Conservation (phyloP, 2,888 invertebrate species). For the Trachelus troglodyta region DNA sequence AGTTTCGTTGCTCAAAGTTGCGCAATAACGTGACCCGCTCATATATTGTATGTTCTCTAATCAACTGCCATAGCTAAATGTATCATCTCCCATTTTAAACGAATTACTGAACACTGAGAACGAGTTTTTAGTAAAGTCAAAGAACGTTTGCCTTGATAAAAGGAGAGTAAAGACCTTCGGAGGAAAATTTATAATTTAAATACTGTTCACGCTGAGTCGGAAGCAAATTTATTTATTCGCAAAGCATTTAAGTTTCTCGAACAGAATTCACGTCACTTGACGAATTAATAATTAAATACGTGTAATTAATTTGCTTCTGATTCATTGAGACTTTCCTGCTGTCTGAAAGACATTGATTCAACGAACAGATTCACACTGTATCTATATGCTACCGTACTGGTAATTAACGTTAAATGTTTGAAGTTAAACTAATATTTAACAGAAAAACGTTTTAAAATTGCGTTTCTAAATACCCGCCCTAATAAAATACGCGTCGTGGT, state of each 20-base stretch:
- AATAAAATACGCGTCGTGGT: conserved; percentile 41
- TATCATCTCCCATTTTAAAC: conserved; percentile 7
- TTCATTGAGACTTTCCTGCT: too few relatives aligned
- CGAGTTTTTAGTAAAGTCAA: not conserved
- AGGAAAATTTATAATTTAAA: not conserved
- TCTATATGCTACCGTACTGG: conserved; percentile 34
- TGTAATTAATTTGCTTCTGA: too few relatives aligned
- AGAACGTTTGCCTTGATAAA: not conserved
- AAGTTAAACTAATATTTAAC: conserved; percentile 38
- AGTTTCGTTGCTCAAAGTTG: conserved; percentile 42
- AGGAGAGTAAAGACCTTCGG: not conserved
- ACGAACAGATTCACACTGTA: conserved; percentile 43
- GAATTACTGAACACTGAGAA: not conserved
- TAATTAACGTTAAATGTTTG: conserved; percentile 42
- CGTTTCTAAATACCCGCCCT: conserved; percentile 50
- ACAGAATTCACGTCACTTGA: too few relatives aligned
- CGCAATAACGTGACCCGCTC: conserved; percentile 26
- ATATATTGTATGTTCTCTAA: conserved; percentile 31
- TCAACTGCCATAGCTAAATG: conserved; percentile 43
- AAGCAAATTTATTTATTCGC: not conserved
- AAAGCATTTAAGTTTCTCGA: too few relatives aligned
- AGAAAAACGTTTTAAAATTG: conserved; percentile 39
- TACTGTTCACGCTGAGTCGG: not conserved
- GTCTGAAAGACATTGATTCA: conserved; percentile 20
- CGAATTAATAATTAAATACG: too few relatives aligned